These are phyloP conservation scores for Cantharis rustica DNA, from an alignment of 2,888 invertebrate genomes.

Conservation along the genomic window DNA sequence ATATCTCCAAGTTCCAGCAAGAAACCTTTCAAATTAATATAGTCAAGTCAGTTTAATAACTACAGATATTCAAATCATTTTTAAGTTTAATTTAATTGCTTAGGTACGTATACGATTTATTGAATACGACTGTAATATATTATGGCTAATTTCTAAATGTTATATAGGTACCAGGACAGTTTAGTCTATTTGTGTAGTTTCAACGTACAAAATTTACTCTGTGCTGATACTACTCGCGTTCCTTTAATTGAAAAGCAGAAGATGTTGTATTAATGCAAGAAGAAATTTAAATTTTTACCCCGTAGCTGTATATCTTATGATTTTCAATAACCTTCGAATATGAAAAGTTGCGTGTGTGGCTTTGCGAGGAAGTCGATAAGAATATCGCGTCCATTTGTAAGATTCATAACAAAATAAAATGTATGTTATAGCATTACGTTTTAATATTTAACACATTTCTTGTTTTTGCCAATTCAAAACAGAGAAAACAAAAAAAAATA, in stretches of 20 bases:
- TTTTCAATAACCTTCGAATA: constrained; percentile 21
- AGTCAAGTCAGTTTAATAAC: no score
- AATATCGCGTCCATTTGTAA: constrained; percentile 30
- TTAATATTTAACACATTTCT: constrained; percentile 6
- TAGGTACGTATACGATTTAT: neutral
- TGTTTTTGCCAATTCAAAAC: neutral
- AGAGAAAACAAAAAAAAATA: neutral
- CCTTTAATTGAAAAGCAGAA: neutral
- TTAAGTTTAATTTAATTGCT: no score
- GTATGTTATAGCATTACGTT: neutral
- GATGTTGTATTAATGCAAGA: neutral
- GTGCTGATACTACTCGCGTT: neutral
- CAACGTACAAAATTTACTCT: neutral
- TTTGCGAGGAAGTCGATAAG: constrained; percentile 37
- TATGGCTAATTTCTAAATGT: neutral
- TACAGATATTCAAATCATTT: no score
- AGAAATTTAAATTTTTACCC: neutral
- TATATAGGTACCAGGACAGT: neutral
- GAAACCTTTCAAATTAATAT: no score
- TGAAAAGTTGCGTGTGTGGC: constrained; percentile 29
- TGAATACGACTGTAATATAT: neutral
- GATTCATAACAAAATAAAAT: neutral
- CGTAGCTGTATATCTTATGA: neutral
- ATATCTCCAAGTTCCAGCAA: no score
- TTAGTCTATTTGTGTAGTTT: neutral